Evolutionary conservation across 2,888 invertebrate genomes (phyloP), one percentile per base, ranked within the genome.

Genomic region (Athalia rosae): DNA sequence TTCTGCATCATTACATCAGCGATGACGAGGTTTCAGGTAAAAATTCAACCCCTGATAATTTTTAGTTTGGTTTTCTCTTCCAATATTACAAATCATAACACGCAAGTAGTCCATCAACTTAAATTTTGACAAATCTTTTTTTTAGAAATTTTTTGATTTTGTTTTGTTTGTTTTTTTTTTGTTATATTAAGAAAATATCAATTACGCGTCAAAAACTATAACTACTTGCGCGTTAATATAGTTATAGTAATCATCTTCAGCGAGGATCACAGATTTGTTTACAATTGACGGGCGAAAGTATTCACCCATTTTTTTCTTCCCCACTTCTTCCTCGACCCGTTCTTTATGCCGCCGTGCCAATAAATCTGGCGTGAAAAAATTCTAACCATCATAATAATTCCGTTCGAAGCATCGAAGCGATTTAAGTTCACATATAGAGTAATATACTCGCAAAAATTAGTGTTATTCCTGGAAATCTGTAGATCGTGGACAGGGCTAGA

Each of bases 11-110:
- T 43, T n/a, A 71, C 71, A 45, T 58, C 58, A 61, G 48, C 74
- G 61, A 74, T 74, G 74, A 28, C 74, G 74, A 61, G 74, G 74
- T 61, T 74, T 61, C n/a, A 74, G 74, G 74, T 74, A 74, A 71
- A 58, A 45, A 74, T 50, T 15, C 28, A 15, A n/a, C 47, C 47
- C 47, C 28, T 9, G 62, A 11, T 67, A 13, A n/a, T 41, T 67
- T 3, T 58, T 58, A 43, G 4, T 45, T 66, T 47, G 3, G 13
- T 67, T 67, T 50, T 9, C 15, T 67, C 11, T 47, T 64, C n/a
- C 11, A 0, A 11, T 63, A 41, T 45, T 13, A 28, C 2, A 28
- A 28, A 28, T 28, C 28, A 28, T 28, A 28, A 28, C 2, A 28
- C 0, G 28, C 50, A 67, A 64, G 11, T 64, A 47, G 6, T 64